These are phyloP conservation scores for Herminia tarsipennalis DNA, from an alignment of 2,888 invertebrate species.

Conservation along the genomic window DNA sequence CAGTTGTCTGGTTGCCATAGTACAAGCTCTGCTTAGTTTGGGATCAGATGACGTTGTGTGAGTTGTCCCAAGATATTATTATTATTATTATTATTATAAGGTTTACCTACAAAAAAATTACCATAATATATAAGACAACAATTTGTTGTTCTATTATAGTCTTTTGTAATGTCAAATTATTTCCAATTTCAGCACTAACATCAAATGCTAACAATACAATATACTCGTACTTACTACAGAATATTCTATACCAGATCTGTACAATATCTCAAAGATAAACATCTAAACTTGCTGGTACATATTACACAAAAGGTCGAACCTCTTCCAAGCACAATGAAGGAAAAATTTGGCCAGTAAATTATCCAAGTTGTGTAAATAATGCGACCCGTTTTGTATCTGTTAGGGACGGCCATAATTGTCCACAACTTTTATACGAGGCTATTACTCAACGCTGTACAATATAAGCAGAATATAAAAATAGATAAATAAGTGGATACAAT, in stretches of 20 bases:
- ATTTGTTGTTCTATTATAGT: too few relatives aligned
- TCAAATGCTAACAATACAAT: too few relatives aligned
- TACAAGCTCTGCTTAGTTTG: too few relatives aligned
- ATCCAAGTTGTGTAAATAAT: constrained; percentile 51
- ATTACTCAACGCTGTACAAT: constrained; percentile 37
- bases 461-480: constrained; percentile 18
- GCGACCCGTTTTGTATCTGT: constrained; percentile 52
- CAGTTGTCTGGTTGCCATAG: too few relatives aligned
- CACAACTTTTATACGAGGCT: constrained; percentile 34
- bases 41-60: too few relatives aligned
- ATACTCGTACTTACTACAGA: too few relatives aligned
- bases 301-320: constrained; percentile 23
- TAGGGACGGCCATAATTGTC: constrained; percentile 40
- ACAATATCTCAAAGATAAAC: constrained; percentile 10
- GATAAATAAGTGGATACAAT: constrained; percentile 12
- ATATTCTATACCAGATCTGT: not conserved
- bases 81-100: too few relatives aligned
- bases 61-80: too few relatives aligned
- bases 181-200: too few relatives aligned
- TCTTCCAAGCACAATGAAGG: constrained; percentile 27
- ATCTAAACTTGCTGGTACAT: constrained; percentile 19
- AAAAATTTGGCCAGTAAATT: constrained; percentile 51
- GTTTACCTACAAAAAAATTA: too few relatives aligned
- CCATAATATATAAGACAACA: too few relatives aligned
- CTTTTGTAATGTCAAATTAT: too few relatives aligned